Conservation (phyloP, 2,888 invertebrate species). For the Dichetophora obliterata region DNA sequence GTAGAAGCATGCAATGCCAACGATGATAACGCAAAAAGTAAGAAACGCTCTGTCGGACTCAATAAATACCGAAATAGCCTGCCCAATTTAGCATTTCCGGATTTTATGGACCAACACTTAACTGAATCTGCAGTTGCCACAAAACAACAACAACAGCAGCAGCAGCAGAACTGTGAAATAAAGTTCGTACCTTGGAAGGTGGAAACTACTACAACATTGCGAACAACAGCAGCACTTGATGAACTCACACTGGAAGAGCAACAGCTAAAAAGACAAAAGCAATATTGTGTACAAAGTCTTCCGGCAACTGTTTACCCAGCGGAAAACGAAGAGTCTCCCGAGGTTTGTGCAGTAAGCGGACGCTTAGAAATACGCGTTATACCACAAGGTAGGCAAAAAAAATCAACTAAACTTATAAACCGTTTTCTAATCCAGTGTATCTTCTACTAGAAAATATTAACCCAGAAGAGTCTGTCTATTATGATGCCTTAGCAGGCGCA, state of each 20-base stretch:
- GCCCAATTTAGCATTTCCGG: constrained; percentile 64
- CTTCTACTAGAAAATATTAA: constrained; percentile 71
- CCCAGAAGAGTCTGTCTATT: constrained; percentile 84
- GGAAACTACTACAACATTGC: constrained; percentile 46
- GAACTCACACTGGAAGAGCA: constrained; percentile 26
- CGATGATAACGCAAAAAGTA: constrained; percentile 4
- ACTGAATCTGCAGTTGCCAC: background rate
- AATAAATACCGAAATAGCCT: constrained; percentile 64
- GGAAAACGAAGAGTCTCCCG: constrained; percentile 42
- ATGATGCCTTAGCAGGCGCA: constrained; percentile 82
- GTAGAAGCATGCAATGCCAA: constrained; percentile 47
- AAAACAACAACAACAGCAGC: constrained; percentile 9
- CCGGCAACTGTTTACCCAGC: constrained; percentile 29
- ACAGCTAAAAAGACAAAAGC: constrained; percentile 12
- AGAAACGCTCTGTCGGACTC: constrained; percentile 33
- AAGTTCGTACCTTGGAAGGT: constrained; percentile 51
- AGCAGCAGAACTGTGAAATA: constrained; percentile 46
- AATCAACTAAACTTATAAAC: background rate
- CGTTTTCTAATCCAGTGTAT: background rate
- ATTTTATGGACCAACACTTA: constrained; percentile 51
- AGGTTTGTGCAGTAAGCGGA: constrained; percentile 77
- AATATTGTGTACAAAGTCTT: constrained; percentile 38
- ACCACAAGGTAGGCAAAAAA: constrained; percentile 66
- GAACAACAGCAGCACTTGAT: constrained; percentile 38
- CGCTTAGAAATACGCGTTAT: constrained; percentile 86